Evolutionary conservation across 2,113 vertebrate species (phyloP), one percentile per base, ranked within the genome.

Genomic region (Mionectes macconnelli): DNA sequence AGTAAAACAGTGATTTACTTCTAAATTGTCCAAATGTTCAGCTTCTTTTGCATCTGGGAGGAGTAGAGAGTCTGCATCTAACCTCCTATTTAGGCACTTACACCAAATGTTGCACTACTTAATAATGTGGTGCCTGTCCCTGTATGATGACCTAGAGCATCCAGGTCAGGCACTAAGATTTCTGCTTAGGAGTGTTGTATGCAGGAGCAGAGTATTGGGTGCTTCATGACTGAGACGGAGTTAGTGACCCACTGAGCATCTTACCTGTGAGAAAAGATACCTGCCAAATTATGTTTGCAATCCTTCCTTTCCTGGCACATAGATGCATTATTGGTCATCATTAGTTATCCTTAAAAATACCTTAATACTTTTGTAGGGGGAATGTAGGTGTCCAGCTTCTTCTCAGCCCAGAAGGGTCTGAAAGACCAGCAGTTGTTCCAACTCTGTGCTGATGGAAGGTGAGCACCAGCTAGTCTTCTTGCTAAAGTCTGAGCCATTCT

Each of bases 101-200:
- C 7, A 45, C 0, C 2, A 50, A 50, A 63, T 6, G 9, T 22
- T 62, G 5, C 12, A 2, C 4, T 39, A 2, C 4, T 40, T 25
- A 27, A 52, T 35, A 20, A 31, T 2, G 22, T 30, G 19, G 35
- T 27, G 67, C 8, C 3, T 45, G n/a, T 12, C 24, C 11, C 28
- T 23, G 8, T 37, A 24, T 53, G 66, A 25, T 28, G 25, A 33
- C 33, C 13, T 25, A 10, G 28, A 79, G 20, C 42, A 50, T 7
- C 23, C 35, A 33, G 52, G 25, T 28, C 47, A 63, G 37, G 20
- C n/a, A 57, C 8, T 27, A 13, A 4, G 24, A 8, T 37, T 82
- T 44, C 37, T 76, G 5, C 14, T 27, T 28, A 35, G 31, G 10
- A 40, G 1, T 6, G 17, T 1, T 56, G 4, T 3, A 23, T 6